Base-by-base conservation (phyloP, 2,113 vertebrate genomes). In the Periophthalmodon schlosseri region DNA sequence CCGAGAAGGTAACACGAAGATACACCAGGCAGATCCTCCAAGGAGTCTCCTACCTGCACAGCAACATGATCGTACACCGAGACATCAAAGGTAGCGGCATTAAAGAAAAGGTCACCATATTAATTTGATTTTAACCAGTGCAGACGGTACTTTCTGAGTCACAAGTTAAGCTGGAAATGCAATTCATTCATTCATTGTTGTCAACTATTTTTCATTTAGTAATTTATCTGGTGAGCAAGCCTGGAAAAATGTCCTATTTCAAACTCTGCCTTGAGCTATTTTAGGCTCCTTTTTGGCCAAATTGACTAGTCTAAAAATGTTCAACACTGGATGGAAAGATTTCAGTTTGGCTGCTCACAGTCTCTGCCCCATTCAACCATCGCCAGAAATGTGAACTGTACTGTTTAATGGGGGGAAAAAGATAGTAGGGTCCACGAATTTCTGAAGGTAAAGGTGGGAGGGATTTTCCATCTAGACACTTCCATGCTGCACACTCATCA, bases 31-130 rank as follows among this genome's bases (percentile, higher is more conserved):
- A 97, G 88, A 97, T 97, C 86, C 94, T 97, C 78, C 95, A 97
- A 87, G 96, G 96, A 39, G 96, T 97, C 36, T 95, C 94, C 86
- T 97, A 97, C 91, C 91, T 97, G 54, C 96, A 97, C 90, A 95
- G 95, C 94, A 97, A 97, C 90, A 97, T 97, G 96, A 97, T 97
- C 87, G 96, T 97, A 81, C 96, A 97, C 92, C 84, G 96, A 77
- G 96, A 97, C 89, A 96, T 97, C 83, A 97, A 97, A 95, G 96
- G 96, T 96, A 92, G 90, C 56, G 9, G 2, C 39, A 16, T 60
- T 16, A 18, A 16, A 0, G 57, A 5, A 44, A 85, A 86, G 74
- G 86, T 78, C 81, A 77, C 72, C 50, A 13, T 39, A 70, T 72
- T 77, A 74, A 87, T 80, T 81, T 72, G 66, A 80, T 78, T 84